Evolutionary conservation across 2,888 invertebrate species (phyloP).

Genomic region (Cordilura impudica): DNA sequence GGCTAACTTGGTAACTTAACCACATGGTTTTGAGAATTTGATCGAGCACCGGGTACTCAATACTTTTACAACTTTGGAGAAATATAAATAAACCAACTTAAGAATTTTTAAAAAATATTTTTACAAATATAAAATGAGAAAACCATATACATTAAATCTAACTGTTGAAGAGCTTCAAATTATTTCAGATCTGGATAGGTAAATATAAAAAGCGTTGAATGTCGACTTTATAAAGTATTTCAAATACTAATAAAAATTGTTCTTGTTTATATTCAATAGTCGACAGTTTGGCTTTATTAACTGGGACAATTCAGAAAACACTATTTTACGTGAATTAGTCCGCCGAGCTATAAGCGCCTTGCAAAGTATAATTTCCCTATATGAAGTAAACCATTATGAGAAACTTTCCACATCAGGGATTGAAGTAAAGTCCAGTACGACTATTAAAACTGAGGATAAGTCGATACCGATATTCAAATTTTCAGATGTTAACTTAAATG

Average conservation of each 20-base stretch:
- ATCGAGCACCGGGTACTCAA: too few species aligned
- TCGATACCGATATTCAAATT: background rate
- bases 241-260: too few species aligned
- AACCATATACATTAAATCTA: slow-evolving; percentile 70
- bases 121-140: slow-evolving; percentile 32
- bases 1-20: too few species aligned
- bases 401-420: background rate
- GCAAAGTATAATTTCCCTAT: slow-evolving; percentile 87
- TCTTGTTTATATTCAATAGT: slow-evolving; percentile 79
- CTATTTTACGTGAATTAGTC: slow-evolving; percentile 87
- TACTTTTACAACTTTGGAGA: too few species aligned
- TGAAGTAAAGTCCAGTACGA: background rate
- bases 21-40: too few species aligned
- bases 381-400: background rate
- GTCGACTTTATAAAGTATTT: background rate
- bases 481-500: background rate
- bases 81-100: too few species aligned
- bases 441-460: background rate
- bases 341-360: slow-evolving; percentile 91
- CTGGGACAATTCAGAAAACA: slow-evolving; percentile 88
- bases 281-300: slow-evolving; percentile 95
- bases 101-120: too few species aligned
- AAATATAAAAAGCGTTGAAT: background rate
- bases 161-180: slow-evolving; percentile 91
- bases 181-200: slow-evolving; percentile 93